These are phyloP conservation scores for Harpagoxenus sublaevis DNA, from an alignment of 2,888 invertebrate species.

Conservation along the genomic window DNA sequence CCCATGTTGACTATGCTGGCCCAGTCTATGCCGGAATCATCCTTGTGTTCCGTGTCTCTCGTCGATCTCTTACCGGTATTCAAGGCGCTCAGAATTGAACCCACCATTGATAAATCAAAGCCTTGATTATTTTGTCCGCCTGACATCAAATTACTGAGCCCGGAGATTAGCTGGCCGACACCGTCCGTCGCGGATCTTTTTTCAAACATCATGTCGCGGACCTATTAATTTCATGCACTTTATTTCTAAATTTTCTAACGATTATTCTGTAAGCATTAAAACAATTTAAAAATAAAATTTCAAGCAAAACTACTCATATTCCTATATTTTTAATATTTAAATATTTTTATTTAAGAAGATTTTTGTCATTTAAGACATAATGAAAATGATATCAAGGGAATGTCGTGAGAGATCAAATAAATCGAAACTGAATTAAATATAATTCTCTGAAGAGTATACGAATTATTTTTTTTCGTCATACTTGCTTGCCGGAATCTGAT, in stretches of 20 bases:
- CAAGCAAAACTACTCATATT: not conserved
- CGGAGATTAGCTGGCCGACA: constrained; percentile 83
- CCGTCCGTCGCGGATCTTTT: constrained; percentile 75
- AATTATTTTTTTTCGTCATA: constrained; percentile 82
- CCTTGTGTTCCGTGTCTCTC: constrained; percentile 45
- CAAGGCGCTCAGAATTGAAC: constrained; percentile 75
- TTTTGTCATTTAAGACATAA: not conserved
- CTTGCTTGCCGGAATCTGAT: constrained; percentile 89
- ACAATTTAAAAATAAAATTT: constrained; percentile 4
- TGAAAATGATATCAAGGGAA: no score
- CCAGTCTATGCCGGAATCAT: constrained; percentile 75
- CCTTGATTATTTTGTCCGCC: constrained; percentile 71
- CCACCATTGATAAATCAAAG: constrained; percentile 78
- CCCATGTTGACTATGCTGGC: constrained; percentile 81
- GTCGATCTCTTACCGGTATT: constrained; percentile 58
- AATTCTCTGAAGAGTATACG: not conserved
- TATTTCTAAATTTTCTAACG: not conserved
- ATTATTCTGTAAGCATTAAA: not conserved
- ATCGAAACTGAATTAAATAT: not conserved
- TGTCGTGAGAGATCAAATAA: not conserved
- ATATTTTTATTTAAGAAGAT: not conserved
- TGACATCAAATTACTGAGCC: constrained; percentile 81
- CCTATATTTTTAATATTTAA: not conserved
- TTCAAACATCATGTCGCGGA: constrained; percentile 73
- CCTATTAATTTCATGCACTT: constrained; percentile 59